Percentiles rank a stretch among this genome's conserved stretches.
phyloP scores from a whole-genome alignment of 2,888 invertebrate genomes.

The Atethmia centrago region DNA sequence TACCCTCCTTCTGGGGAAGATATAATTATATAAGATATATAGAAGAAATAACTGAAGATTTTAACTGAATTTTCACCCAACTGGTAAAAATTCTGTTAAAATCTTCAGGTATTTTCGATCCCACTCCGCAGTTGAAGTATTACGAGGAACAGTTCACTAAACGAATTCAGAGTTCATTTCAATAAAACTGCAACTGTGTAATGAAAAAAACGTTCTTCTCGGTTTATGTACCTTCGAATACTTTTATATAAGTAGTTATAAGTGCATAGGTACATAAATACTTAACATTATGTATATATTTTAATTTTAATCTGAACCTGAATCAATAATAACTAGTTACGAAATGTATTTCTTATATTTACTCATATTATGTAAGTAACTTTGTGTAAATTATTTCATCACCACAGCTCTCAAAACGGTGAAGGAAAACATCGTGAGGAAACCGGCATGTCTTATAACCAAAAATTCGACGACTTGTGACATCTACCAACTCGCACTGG shows the following conservation, averaged over 20 bases:
- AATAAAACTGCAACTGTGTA: conserved; percentile 19
- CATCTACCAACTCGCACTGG: too few species aligned
- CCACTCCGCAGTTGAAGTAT: neutral
- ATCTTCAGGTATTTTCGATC: neutral
- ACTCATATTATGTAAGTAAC: conserved; percentile 36
- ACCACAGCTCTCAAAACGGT: too few species aligned
- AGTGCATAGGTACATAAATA: conserved; percentile 6
- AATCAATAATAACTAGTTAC: neutral
- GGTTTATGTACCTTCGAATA: neutral
- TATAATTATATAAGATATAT: too few species aligned
- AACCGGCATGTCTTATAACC: too few species aligned
- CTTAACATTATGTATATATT: conserved; percentile 22
- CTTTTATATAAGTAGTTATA: conserved; percentile 1
- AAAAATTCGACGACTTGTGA: too few species aligned
- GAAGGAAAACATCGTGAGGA: too few species aligned
- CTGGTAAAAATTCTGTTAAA: neutral
- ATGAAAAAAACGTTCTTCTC: conserved; percentile 1
- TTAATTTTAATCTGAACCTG: neutral
- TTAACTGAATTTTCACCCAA: too few species aligned
- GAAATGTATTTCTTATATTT: conserved; percentile 30
- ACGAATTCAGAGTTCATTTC: conserved; percentile 2
- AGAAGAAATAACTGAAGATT: too few species aligned
- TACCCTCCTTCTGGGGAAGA: too few species aligned
- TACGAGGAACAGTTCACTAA: conserved; percentile 20
- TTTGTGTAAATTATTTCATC: too few species aligned